phyloP scores from a whole-genome alignment of 2,888 invertebrate species.

The Hypomecis atomaria region DNA sequence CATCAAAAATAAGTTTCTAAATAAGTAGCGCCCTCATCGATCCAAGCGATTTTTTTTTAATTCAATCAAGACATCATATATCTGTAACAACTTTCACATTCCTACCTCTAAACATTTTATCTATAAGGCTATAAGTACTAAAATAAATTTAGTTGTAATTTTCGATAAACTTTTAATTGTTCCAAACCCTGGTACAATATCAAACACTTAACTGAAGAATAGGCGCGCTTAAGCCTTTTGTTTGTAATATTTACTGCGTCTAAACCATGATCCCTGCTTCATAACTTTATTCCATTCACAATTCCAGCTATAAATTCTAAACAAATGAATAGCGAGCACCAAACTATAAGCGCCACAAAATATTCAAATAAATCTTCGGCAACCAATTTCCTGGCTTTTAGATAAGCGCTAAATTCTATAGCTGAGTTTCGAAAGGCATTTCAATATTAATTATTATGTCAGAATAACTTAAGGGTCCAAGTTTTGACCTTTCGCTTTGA shows the following conservation, averaged over 20 bases:
- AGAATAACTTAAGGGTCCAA: slow-evolving; percentile 65
- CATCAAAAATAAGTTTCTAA: too few species aligned
- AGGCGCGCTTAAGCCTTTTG: slow-evolving; percentile 21
- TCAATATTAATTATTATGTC: slow-evolving; percentile 73
- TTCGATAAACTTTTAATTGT: slow-evolving; percentile 13
- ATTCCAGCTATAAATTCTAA: slow-evolving; percentile 49
- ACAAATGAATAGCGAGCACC: slow-evolving; percentile 52
- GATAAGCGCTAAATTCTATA: slow-evolving; percentile 51
- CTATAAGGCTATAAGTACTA: not conserved
- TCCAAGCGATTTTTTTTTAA: too few species aligned
- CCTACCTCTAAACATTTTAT: too few species aligned
- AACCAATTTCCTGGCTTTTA: slow-evolving; percentile 59
- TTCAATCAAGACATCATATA: too few species aligned
- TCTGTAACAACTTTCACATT: too few species aligned
- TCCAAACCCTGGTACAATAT: slow-evolving; percentile 4
- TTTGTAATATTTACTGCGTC: slow-evolving; percentile 39
- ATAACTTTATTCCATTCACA: slow-evolving; percentile 52
- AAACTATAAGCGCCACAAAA: slow-evolving; percentile 54
- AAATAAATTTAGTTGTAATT: not conserved
- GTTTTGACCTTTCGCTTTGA: slow-evolving; percentile 70
- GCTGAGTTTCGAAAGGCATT: slow-evolving; percentile 49
- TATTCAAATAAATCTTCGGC: slow-evolving; percentile 60
- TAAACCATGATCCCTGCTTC: slow-evolving; percentile 45
- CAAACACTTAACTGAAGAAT: slow-evolving; percentile 7
- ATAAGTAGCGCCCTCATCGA: too few species aligned